phyloP scores from a whole-genome alignment of 1,140 invertebrate genomes.

The Harpegnathos saltator region DNA sequence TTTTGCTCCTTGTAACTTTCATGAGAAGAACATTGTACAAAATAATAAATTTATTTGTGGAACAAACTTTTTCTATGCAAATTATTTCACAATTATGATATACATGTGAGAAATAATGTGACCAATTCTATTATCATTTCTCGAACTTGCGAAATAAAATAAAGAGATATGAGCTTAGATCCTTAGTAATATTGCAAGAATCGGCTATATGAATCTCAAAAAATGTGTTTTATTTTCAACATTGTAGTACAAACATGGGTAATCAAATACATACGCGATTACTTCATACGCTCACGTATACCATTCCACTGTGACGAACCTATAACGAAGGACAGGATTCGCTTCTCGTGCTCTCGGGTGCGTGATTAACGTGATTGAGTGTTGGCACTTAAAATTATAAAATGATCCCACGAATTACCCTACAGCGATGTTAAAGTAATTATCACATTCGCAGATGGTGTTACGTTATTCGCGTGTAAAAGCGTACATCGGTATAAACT shows the following conservation, averaged over 20 bases:
- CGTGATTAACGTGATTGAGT: slow-evolving; percentile 38
- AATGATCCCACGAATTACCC: slow-evolving; percentile 50
- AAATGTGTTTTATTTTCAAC: slow-evolving; percentile 79
- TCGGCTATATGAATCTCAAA: slow-evolving; percentile 63
- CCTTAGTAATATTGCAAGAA: not conserved
- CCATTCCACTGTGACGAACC: slow-evolving; percentile 67
- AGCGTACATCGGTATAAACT: slow-evolving; percentile 44
- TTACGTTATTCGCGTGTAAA: slow-evolving; percentile 35
- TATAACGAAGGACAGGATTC: slow-evolving; percentile 60
- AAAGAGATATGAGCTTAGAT: not conserved
- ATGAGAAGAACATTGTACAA: slow-evolving; percentile 18
- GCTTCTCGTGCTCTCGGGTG: slow-evolving; percentile 60
- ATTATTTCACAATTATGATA: not conserved
- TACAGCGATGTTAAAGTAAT: slow-evolving; percentile 54
- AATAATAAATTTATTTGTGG: slow-evolving; percentile 55
- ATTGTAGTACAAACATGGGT: slow-evolving; percentile 79
- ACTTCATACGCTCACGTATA: slow-evolving; percentile 72
- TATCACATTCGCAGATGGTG: slow-evolving; percentile 49
- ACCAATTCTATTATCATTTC: not conserved
- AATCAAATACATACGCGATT: slow-evolving; percentile 77
- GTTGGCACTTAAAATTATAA: slow-evolving; percentile 52
- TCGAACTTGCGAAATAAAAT: not conserved
- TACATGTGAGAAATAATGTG: not conserved
- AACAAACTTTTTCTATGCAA: not conserved
- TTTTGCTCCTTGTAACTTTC: not conserved